Percentiles rank a stretch among this genome's conserved stretches.
Conservation (phyloP, 2,113 vertebrate species). For the Mus pahari region DNA sequence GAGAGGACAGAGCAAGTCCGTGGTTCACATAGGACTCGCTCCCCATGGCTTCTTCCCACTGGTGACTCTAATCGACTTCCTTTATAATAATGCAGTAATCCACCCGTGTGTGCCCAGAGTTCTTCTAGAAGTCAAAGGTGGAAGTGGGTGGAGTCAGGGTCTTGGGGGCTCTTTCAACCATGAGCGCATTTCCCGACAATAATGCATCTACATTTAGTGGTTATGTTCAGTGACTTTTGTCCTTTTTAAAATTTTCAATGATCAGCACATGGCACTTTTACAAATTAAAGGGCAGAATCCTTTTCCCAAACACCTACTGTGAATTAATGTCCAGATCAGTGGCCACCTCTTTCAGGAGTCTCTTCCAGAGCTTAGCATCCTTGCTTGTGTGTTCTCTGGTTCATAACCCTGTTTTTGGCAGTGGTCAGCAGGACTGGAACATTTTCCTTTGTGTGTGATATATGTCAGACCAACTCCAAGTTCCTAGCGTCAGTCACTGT, state of each 20-base stretch:
- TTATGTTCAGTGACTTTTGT: not conserved
- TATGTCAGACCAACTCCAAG: not conserved
- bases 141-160: not conserved
- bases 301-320: not conserved
- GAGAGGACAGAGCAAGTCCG: rapidly evolving
- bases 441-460: not conserved
- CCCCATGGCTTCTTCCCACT: not conserved
- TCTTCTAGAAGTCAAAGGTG: not conserved
- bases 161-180: not conserved
- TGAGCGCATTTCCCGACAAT: not conserved
- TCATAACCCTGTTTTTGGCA: rapidly evolving
- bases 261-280: not conserved
- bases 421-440: not conserved
- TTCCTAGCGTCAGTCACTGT: too few relatives aligned
- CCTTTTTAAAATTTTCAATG: conserved; percentile 28
- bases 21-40: not conserved
- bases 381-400: not conserved
- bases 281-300: not conserved
- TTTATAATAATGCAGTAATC: not conserved
- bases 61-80: not conserved
- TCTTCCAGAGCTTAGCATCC: not conserved
- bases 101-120: not conserved
- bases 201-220: not conserved
- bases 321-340: not conserved
- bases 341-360: not conserved